Evolutionary conservation across 2,888 invertebrate genomes (phyloP), one percentile per base, ranked within the genome.

Genomic region (Caenorhabditis japonica): DNA sequence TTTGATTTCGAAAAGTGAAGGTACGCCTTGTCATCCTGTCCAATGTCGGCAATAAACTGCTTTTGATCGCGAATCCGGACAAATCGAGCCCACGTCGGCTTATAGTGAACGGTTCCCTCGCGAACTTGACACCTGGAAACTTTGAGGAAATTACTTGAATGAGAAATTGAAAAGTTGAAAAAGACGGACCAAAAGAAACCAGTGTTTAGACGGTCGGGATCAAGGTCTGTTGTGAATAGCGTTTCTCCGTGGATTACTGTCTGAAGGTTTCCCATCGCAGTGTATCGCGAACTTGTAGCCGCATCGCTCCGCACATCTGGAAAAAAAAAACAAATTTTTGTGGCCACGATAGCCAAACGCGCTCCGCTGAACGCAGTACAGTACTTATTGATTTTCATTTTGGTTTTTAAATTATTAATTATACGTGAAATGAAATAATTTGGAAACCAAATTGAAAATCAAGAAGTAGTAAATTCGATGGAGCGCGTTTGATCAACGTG

Each of bases 81-180:
- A 60, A 81, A 81, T 4, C 66, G 59, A 10, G 75, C 75, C 56
- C 61, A 73, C n/a, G 52, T 53, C 23, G 64, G 55, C 13, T 39
- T 47, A 49, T 64, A 43, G n/a, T 64, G 53, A n/a, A 55, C 46
- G 17, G 38, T 47, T n/a, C 49, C 64, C 17, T 56, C 64, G 64
- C 77, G 68, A 12, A 81, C 77, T 66, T 84, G 83, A 53, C 84
- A 84, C 83, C 84, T 84, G 64, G 41, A 75, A 56, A 25, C 36
- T 38, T 43, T 46, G n/a, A n/a, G 7, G 33, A 30, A 21, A 13
- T 25, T 19, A 38, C 8, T 44, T 19, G 19, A 4, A 34, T 21
- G 12, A 4, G 25, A n/a, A n/a, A n/a, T n/a, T n/a, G n/a, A n/a
- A n/a, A n/a, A n/a, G n/a, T n/a, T n/a, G n/a, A n/a, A n/a, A n/a